Percentiles rank a stretch among this genome's conserved stretches.
phyloP scores from a whole-genome alignment of 2,797 vertebrate genomes.

The Melanotaenia trifasciata region DNA sequence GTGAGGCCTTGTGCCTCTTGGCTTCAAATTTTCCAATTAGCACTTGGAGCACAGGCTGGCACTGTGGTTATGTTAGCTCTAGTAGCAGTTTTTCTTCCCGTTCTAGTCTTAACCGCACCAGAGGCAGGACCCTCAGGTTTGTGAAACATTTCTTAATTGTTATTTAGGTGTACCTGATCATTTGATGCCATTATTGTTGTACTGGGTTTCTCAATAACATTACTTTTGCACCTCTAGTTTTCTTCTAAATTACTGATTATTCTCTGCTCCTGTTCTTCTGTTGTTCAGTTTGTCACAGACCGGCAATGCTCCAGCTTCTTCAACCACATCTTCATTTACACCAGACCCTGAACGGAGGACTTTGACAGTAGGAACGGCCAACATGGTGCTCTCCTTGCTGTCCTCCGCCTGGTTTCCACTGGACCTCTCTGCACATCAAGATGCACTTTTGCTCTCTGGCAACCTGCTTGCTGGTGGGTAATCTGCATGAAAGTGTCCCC shows the following conservation, averaged over 20 bases:
- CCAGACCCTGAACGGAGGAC: conserved; percentile 85
- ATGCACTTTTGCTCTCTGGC: conserved; percentile 91
- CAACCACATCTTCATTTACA: conserved; percentile 42
- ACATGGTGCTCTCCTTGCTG: conserved; percentile 92
- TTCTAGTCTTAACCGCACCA: conserved; percentile 67
- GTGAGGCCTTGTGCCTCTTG: conserved; percentile 93
- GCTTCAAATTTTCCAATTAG: conserved; percentile 91
- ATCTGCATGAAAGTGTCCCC: not conserved
- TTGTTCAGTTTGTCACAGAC: conserved; percentile 86
- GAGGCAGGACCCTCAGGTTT: conserved; percentile 70
- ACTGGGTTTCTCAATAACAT: not conserved
- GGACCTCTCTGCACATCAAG: conserved; percentile 95
- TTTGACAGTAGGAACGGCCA: conserved; percentile 90
- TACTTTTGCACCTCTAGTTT: not conserved
- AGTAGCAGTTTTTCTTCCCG: conserved; percentile 62
- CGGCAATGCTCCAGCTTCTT: conserved; percentile 65
- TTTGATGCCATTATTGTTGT: not conserved
- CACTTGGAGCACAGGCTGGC: conserved; percentile 95
- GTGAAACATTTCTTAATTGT: not conserved
- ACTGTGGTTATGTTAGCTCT: conserved; percentile 90
- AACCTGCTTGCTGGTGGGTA: conserved; percentile 92
- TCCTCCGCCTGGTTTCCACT: conserved; percentile 96
- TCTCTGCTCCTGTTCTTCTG: not conserved
- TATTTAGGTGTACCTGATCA: not conserved
- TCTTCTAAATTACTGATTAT: not conserved